phyloP scores from a whole-genome alignment of 2,888 invertebrate genomes.

The Thereva nobilitata region DNA sequence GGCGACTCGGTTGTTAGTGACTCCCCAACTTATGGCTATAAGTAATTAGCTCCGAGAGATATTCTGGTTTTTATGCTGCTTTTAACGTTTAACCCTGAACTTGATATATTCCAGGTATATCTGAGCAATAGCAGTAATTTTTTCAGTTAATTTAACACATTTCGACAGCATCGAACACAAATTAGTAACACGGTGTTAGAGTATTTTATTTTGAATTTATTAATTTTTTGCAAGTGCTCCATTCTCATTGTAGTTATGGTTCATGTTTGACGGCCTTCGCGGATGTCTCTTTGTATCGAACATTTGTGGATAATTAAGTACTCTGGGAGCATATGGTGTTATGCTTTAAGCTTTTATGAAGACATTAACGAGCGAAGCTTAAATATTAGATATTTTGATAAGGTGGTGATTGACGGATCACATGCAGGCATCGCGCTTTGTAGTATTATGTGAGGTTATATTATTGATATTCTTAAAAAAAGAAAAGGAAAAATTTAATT shows the following conservation, averaged over 20 bases:
- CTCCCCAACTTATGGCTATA: conserved; percentile 4
- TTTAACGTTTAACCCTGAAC: conserved; percentile 50
- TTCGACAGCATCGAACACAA: conserved; percentile 16
- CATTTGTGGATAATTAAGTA: too few species aligned
- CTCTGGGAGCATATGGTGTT: too few species aligned
- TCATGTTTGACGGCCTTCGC: too few species aligned
- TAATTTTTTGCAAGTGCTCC: background rate
- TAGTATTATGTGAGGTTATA: too few species aligned
- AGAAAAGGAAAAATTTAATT: too few species aligned
- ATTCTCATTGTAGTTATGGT: conserved; percentile 5
- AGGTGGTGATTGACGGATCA: too few species aligned
- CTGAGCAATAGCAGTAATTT: conserved; percentile 26
- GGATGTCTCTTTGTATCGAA: too few species aligned
- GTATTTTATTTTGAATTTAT: conserved; percentile 4
- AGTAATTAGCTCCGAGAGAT: conserved; percentile 28
- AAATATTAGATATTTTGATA: too few species aligned
- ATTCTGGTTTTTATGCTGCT: conserved; percentile 36
- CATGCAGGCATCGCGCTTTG: too few species aligned
- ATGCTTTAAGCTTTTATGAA: too few species aligned
- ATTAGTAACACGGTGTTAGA: conserved; percentile 14
- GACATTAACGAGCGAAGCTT: too few species aligned
- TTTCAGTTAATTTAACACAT: conserved; percentile 32
- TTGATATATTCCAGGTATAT: conserved; percentile 46
- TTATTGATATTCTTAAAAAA: too few species aligned
- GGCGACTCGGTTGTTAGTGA: background rate